These are phyloP conservation scores for Entomobrya multifasciata DNA, from an alignment of 2,888 invertebrate species.

Conservation along the genomic window DNA sequence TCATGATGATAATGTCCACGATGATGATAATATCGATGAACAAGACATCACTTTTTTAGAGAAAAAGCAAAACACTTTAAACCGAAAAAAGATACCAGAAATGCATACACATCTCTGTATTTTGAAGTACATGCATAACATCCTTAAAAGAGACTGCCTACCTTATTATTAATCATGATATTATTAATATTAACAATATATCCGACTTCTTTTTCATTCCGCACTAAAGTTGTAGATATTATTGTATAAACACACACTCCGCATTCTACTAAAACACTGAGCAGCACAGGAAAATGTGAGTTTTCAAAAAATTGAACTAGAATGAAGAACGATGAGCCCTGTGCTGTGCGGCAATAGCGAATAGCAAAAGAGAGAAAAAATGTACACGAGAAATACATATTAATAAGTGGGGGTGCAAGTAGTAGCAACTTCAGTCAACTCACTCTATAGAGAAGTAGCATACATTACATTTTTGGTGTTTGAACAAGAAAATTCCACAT, in stretches of 20 bases:
- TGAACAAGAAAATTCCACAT: constrained; percentile 33
- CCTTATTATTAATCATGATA: constrained; percentile 36
- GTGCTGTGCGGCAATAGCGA: not conserved
- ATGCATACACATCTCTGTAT: constrained; percentile 5
- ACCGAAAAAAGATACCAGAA: constrained; percentile 21
- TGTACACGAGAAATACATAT: constrained; percentile 38
- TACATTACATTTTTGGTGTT: not conserved
- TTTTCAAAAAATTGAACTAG: not conserved
- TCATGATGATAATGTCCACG: constrained; percentile 5
- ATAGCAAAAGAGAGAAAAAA: not conserved
- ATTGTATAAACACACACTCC: too few species aligned
- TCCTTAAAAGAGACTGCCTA: not conserved
- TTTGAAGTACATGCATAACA: not conserved
- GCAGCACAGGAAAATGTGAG: too few species aligned
- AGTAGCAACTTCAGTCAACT: not conserved
- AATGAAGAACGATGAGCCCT: constrained; percentile 12
- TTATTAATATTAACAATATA: constrained; percentile 24
- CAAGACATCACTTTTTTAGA: constrained; percentile 45
- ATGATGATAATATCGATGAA: constrained; percentile 35
- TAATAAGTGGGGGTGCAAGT: constrained; percentile 1
- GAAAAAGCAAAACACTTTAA: not conserved
- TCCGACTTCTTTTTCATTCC: not conserved
- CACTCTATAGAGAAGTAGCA: not conserved
- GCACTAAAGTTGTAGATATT: too few species aligned
- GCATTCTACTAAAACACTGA: too few species aligned